Percentiles rank a stretch among this genome's conserved stretches.
phyloP scores from a whole-genome alignment of 2,888 invertebrate species.

The Hyppa rectilinea region DNA sequence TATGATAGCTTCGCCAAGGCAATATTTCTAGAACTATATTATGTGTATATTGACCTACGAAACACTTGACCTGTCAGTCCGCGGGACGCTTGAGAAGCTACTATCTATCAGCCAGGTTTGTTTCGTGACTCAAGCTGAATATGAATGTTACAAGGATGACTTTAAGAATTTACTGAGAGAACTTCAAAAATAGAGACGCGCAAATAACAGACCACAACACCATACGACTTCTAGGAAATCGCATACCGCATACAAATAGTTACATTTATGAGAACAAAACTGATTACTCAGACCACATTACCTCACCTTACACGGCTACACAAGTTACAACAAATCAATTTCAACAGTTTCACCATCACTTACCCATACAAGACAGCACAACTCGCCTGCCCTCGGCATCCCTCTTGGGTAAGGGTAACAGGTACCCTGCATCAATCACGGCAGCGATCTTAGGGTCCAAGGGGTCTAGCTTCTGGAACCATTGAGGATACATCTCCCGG shows the following conservation, averaged over 20 bases:
- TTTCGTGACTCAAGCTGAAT: neutral
- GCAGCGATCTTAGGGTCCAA: constrained; percentile 95
- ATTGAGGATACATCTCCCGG: constrained; percentile 95
- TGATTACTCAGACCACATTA: neutral
- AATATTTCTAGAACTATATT: neutral
- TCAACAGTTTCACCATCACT: constrained; percentile 60
- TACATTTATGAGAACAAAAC: neutral
- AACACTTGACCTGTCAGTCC: neutral
- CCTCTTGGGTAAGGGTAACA: constrained; percentile 93
- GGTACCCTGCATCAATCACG: constrained; percentile 95
- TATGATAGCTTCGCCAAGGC: neutral
- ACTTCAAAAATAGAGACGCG: neutral
- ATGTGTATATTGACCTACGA: neutral
- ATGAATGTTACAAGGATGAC: neutral
- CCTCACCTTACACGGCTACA: no score
- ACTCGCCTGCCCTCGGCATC: constrained; percentile 94
- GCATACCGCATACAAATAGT: neutral
- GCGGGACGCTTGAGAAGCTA: neutral
- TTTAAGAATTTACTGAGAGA: neutral
- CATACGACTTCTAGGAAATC: constrained; percentile 1
- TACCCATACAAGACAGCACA: constrained; percentile 95
- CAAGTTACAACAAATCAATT: neutral
- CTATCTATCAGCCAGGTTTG: neutral
- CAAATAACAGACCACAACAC: neutral
- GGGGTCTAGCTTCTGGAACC: constrained; percentile 96